These are phyloP conservation scores for Aphaenogaster ashmeadi DNA, from an alignment of 1,140 invertebrate species.

Conservation along the genomic window DNA sequence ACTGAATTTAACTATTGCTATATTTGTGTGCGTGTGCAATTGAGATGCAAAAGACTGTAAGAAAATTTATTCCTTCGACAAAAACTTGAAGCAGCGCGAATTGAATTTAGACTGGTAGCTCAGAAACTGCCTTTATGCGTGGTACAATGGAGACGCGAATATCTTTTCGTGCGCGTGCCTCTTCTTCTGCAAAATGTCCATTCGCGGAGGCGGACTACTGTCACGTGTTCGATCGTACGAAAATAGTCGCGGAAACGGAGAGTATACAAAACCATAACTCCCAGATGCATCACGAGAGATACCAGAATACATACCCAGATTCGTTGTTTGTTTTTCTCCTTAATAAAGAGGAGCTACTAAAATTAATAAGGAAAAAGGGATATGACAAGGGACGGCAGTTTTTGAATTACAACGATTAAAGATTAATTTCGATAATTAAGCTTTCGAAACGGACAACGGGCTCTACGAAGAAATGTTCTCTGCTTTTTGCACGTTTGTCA, in stretches of 20 bases:
- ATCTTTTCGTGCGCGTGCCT: background rate
- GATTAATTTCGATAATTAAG: background rate
- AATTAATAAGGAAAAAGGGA: background rate
- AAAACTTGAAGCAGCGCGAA: background rate
- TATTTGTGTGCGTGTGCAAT: background rate
- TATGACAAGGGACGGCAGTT: background rate
- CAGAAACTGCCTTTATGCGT: background rate
- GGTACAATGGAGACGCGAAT: constrained; percentile 6
- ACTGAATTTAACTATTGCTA: background rate
- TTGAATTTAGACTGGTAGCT: background rate
- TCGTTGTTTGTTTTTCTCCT: background rate
- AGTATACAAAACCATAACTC: background rate
- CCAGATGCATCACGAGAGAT: background rate
- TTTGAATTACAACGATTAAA: background rate
- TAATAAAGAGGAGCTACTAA: background rate
- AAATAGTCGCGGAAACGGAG: constrained; percentile 33
- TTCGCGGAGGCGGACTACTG: constrained; percentile 26
- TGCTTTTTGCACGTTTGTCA: background rate
- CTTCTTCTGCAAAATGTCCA: constrained; percentile 11
- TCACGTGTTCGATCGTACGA: constrained; percentile 29
- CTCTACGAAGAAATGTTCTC: background rate
- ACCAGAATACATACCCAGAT: background rate
- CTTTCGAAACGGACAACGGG: background rate
- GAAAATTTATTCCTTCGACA: background rate
- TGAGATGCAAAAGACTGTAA: background rate